A percentile compares a stretch with the other conserved stretches of the same genome.
Evolutionary conservation across 1,140 invertebrate genomes (phyloP).

Genomic region (Bursaphelenchus mucronatus): DNA sequence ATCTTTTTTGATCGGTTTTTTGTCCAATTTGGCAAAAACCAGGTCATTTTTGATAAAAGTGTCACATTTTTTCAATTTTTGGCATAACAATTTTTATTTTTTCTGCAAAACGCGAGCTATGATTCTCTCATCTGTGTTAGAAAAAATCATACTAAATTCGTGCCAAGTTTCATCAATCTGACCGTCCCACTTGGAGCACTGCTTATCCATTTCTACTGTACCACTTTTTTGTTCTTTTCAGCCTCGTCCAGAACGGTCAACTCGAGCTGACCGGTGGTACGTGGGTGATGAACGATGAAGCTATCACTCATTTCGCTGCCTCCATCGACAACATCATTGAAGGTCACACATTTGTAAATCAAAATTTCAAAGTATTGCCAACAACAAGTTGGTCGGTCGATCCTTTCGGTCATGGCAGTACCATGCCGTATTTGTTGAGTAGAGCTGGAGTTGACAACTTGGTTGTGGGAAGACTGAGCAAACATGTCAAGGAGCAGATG

Average conservation of each 20-base stretch:
- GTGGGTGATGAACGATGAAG: constrained; percentile 47
- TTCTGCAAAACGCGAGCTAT: no score
- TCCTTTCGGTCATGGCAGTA: constrained; percentile 44
- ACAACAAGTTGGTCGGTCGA: constrained; percentile 42
- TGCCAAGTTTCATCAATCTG: no score
- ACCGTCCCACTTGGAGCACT: no score
- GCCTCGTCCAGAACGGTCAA: constrained; percentile 28
- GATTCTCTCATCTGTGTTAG: no score
- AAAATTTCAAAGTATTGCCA: constrained; percentile 30
- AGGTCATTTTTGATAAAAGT: no score
- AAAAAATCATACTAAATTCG: no score
- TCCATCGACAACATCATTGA: constrained; percentile 43
- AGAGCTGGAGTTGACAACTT: constrained; percentile 27
- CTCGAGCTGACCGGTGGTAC: constrained; percentile 40
- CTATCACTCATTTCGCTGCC: constrained; percentile 42
- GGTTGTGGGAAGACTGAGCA: constrained; percentile 37
- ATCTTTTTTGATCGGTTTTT: no score
- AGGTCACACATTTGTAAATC: constrained; percentile 32
- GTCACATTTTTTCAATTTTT: no score
- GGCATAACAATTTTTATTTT: no score
- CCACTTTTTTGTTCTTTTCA: not conserved
- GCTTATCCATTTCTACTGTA: no score
- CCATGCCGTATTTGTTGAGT: constrained; percentile 34
- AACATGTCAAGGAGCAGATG: constrained; percentile 36
- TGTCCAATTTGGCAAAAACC: no score